Conservation (phyloP, 2,797 vertebrate species). For the Pterois miles region DNA sequence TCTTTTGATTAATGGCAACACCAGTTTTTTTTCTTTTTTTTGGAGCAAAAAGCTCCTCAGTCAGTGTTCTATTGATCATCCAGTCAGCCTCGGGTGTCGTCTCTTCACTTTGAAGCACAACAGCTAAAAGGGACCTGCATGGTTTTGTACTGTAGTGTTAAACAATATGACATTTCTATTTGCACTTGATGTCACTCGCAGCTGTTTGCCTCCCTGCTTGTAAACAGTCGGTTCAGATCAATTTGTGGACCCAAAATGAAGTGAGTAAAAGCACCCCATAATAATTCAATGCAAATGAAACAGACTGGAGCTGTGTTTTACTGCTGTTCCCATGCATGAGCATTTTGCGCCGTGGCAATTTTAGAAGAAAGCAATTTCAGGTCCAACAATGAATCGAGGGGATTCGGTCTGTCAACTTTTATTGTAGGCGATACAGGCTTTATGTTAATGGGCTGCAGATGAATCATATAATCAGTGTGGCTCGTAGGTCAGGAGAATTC, state of each 20-base stretch:
- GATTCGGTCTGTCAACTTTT: conserved; percentile 39
- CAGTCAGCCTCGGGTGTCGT: conserved; percentile 20
- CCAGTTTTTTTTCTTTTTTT: neutral
- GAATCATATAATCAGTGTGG: conserved; percentile 22
- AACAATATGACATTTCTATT: conserved; percentile 54
- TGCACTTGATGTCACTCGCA: conserved; percentile 42
- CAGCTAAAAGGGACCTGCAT: conserved; percentile 20
- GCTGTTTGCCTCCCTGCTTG: conserved; percentile 20
- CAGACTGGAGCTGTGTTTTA: conserved; percentile 1
- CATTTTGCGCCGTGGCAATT: conserved; percentile 40
- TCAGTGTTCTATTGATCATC: conserved; percentile 16
- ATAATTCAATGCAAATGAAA: conserved; percentile 54
- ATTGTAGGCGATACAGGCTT: neutral
- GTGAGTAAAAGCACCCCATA: conserved; percentile 30
- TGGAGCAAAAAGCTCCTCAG: neutral
- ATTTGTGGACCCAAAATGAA: conserved; percentile 48
- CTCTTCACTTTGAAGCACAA: conserved; percentile 3
- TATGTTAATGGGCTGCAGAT: conserved; percentile 28
- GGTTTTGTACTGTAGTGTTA: conserved; percentile 11
- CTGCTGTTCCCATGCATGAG: conserved; percentile 36
- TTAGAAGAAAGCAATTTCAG: conserved; percentile 46
- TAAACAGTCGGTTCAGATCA: conserved; percentile 42
- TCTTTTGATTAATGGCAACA: conserved; percentile 20
- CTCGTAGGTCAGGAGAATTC: neutral
- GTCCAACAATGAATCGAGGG: conserved; percentile 26